A percentile compares a stretch with the other conserved stretches of the same genome.
These are phyloP conservation scores for Ophioderma brevispina DNA, from an alignment of 35 echinoderm and acorn worm species.

Conservation along the genomic window DNA sequence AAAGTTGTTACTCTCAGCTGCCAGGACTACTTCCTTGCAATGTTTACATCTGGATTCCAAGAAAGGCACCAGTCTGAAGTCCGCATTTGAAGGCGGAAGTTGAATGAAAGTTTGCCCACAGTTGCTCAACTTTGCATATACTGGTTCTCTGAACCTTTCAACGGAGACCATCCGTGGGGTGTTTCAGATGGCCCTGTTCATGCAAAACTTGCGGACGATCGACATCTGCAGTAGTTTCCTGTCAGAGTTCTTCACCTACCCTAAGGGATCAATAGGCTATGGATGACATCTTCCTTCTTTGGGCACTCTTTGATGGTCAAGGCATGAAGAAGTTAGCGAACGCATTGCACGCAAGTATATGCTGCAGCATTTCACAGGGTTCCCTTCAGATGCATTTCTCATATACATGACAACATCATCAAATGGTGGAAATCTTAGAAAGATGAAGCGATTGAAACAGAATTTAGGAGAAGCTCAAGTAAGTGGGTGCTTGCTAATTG, in stretches of 20 bases:
- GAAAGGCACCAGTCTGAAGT: constrained; percentile 28
- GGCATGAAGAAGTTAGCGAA: neutral
- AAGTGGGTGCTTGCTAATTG: too few species aligned
- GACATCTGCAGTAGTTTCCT: neutral
- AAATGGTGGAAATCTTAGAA: too few species aligned
- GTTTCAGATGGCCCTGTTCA: neutral
- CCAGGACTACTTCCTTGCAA: constrained; percentile 42
- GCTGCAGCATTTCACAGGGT: neutral
- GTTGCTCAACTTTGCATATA: constrained; percentile 12
- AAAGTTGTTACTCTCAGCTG: constrained; percentile 7
- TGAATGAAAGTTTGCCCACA: neutral
- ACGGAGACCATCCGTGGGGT: constrained; percentile 1
- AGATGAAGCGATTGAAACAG: too few species aligned
- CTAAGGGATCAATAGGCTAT: neutral
- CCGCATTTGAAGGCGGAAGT: neutral
- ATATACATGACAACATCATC: too few species aligned
- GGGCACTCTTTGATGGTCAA: neutral
- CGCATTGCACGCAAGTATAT: neutral
- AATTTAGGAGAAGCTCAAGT: too few species aligned
- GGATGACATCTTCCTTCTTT: neutral
- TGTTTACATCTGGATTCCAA: constrained; percentile 23
- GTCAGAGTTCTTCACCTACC: neutral
- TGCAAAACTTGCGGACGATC: neutral
- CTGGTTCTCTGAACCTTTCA: neutral
- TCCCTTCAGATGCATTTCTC: too few species aligned